Evolutionary conservation across 2,797 vertebrate genomes (phyloP).

Genomic region (Cossypha polioptera): DNA sequence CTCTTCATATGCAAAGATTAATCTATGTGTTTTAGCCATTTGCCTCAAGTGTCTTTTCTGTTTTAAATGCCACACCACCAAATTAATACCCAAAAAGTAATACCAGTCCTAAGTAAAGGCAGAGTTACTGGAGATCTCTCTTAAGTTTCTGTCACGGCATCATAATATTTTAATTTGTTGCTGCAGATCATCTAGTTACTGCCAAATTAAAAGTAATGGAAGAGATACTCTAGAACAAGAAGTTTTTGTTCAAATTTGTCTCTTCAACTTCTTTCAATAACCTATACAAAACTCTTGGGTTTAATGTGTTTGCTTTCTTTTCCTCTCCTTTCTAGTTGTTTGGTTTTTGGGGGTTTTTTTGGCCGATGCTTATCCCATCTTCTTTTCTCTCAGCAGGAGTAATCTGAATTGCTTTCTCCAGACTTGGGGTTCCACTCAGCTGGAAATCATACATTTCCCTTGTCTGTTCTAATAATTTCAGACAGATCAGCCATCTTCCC

Average conservation of each 20-base stretch:
- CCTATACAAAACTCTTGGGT: neutral
- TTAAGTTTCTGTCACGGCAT: neutral
- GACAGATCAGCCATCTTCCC: neutral
- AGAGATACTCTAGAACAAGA: neutral
- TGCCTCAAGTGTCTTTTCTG: neutral
- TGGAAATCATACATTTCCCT: neutral
- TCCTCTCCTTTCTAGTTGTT: neutral
- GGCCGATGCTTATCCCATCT: neutral
- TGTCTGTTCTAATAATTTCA: neutral
- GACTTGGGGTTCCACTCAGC: neutral
- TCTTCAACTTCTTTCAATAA: neutral
- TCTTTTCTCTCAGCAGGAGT: neutral
- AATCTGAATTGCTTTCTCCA: neutral
- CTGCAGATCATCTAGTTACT: neutral
- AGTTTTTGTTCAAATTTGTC: neutral
- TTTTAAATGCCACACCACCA: neutral
- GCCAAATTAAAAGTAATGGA: neutral
- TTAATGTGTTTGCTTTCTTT: neutral
- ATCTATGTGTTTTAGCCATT: neutral
- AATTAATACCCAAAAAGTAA: neutral
- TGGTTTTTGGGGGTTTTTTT: neutral
- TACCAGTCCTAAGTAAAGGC: neutral
- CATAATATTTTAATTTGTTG: neutral
- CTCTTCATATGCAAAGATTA: neutral
- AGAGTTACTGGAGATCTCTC: neutral